Evolutionary conservation across 2,888 invertebrate genomes (phyloP).

Genomic region (Chorisops tibialis): DNA sequence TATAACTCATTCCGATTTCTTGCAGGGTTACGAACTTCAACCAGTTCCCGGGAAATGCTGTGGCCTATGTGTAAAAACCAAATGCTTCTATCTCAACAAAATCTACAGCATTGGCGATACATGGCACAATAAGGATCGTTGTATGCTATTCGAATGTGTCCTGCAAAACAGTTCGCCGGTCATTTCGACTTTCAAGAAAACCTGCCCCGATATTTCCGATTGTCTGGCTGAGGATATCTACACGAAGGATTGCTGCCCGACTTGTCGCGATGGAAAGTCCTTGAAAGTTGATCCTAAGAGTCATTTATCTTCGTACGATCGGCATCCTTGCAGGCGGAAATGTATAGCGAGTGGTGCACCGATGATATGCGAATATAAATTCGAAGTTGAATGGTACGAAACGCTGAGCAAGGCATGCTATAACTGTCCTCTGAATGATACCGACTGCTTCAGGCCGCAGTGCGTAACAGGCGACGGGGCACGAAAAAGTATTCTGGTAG

Average conservation of each 20-base stretch:
- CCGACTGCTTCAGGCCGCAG: constrained; percentile 70
- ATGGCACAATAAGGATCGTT: constrained; percentile 47
- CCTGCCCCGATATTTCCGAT: constrained; percentile 43
- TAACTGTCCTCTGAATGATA: constrained; percentile 70
- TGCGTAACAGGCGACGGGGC: constrained; percentile 84
- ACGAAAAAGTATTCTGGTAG: constrained; percentile 68
- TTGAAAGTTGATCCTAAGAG: neutral
- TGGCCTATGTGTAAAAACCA: constrained; percentile 47
- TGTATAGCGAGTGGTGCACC: constrained; percentile 56
- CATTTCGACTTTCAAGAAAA: constrained; percentile 46
- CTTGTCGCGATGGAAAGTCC: constrained; percentile 37
- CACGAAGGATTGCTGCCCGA: constrained; percentile 44
- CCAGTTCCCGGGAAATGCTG: constrained; percentile 44
- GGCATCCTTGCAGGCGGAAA: constrained; percentile 60
- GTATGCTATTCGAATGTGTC: constrained; percentile 47
- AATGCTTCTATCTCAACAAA: constrained; percentile 45
- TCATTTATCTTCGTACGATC: constrained; percentile 17
- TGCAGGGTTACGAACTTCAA: constrained; percentile 45
- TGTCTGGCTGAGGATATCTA: constrained; percentile 43
- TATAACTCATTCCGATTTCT: neutral
- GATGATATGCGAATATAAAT: constrained; percentile 64
- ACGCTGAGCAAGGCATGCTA: constrained; percentile 87
- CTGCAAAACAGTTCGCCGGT: constrained; percentile 34
- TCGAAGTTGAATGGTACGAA: constrained; percentile 69
- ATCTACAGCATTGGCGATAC: constrained; percentile 45